These are phyloP conservation scores for Pangasius djambal DNA, from an alignment of 2,797 vertebrate genomes.

Conservation along the genomic window DNA sequence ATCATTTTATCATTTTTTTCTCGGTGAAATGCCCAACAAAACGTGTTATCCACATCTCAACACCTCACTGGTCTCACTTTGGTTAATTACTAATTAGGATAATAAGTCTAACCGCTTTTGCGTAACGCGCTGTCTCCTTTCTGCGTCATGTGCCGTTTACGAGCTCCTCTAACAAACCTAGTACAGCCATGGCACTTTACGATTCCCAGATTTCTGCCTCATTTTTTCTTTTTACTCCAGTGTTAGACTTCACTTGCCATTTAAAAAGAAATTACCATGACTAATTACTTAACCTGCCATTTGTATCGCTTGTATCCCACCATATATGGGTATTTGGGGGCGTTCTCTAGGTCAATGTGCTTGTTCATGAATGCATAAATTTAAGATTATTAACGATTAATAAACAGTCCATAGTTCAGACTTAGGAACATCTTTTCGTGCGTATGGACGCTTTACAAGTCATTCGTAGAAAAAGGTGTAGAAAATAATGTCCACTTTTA, in stretches of 20 bases:
- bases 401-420: neutral
- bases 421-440: neutral
- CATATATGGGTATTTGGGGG: neutral
- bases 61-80: neutral
- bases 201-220: neutral
- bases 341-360: neutral
- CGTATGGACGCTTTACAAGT: neutral
- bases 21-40: neutral
- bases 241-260: neutral
- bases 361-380: neutral
- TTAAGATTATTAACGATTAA: neutral
- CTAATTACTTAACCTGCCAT: neutral
- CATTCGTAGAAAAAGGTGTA: neutral
- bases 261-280: slow-evolving; percentile 4
- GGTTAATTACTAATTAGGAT: neutral
- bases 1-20: neutral
- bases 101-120: neutral
- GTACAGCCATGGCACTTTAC: neutral
- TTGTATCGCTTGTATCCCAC: neutral
- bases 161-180: neutral
- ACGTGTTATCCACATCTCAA: neutral
- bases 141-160: neutral
- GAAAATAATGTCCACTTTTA: neutral
- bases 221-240: neutral
- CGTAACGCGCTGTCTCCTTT: neutral